Percentiles rank a stretch among this genome's conserved stretches.
phyloP scores from a whole-genome alignment of 2,888 invertebrate genomes.

The Apamea crenata region DNA sequence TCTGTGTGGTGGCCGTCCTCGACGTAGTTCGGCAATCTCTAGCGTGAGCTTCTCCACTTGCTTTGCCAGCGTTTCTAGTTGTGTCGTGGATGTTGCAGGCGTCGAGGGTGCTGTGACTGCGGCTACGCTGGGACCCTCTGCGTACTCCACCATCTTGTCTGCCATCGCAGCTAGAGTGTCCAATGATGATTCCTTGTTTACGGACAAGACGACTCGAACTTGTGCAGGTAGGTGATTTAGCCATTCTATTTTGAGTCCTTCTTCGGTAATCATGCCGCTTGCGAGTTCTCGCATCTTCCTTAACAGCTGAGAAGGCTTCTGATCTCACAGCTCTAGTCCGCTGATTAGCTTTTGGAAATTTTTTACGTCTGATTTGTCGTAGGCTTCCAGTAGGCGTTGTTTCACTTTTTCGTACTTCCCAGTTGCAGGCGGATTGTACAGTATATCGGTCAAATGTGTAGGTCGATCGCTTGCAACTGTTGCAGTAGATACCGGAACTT shows the following conservation, averaged over 20 bases:
- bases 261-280: background rate
- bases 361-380: too few species aligned
- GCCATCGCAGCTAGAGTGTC: background rate
- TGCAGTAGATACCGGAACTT: too few species aligned
- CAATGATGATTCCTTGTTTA: too few species aligned
- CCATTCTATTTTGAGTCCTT: background rate
- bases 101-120: background rate
- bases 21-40: slow-evolving; percentile 16
- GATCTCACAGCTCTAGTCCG: background rate
- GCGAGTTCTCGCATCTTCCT: slow-evolving; percentile 10
- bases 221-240: too few species aligned
- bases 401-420: too few species aligned
- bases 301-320: background rate
- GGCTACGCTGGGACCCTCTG: background rate
- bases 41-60: slow-evolving; percentile 18
- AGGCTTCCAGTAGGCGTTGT: too few species aligned
- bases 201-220: too few species aligned
- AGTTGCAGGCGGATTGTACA: too few species aligned
- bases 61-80: background rate
- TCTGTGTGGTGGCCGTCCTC: background rate
- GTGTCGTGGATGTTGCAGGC: background rate
- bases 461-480: too few species aligned
- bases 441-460: too few species aligned
- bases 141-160: too few species aligned
- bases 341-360: too few species aligned